These are phyloP conservation scores for Stramonita haemastoma DNA, from an alignment of 2,888 invertebrate species.

Conservation along the genomic window DNA sequence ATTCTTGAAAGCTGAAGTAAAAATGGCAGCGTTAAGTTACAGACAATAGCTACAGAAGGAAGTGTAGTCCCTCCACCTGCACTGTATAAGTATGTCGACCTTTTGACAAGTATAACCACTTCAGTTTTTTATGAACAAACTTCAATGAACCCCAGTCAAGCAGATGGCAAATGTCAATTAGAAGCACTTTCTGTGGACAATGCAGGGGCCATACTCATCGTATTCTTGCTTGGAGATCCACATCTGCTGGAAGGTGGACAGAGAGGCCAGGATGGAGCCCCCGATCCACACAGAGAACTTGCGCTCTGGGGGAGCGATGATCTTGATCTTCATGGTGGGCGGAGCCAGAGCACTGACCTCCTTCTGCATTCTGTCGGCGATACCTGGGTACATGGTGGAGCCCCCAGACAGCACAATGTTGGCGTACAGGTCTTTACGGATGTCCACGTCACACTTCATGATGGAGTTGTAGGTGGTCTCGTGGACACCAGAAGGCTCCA, in stretches of 20 bases:
- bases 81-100: no score
- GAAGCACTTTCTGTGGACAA: slow-evolving; percentile 79
- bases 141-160: no score
- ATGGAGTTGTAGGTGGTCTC: slow-evolving; percentile 68
- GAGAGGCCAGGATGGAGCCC: slow-evolving; percentile 95
- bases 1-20: no score
- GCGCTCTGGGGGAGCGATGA: slow-evolving; percentile 95
- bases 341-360: slow-evolving; percentile 92
- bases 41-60: no score
- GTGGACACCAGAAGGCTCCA: slow-evolving; percentile 71
- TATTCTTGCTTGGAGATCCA: slow-evolving; percentile 73
- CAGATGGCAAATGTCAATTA: no score
- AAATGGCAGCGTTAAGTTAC: no score
- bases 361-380: slow-evolving; percentile 98
- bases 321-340: slow-evolving; percentile 83
- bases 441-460: slow-evolving; percentile 71
- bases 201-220: slow-evolving; percentile 77
- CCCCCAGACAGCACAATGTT: slow-evolving; percentile 90
- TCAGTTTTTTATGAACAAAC: no score
- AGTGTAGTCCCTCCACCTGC: no score
- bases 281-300: slow-evolving; percentile 99
- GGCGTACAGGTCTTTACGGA: slow-evolving; percentile 67
- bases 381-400: slow-evolving; percentile 97
- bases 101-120: no score
- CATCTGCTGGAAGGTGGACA: slow-evolving; percentile 73